Conservation (phyloP, 2,113 vertebrate species). For the Podilymbus podiceps region DNA sequence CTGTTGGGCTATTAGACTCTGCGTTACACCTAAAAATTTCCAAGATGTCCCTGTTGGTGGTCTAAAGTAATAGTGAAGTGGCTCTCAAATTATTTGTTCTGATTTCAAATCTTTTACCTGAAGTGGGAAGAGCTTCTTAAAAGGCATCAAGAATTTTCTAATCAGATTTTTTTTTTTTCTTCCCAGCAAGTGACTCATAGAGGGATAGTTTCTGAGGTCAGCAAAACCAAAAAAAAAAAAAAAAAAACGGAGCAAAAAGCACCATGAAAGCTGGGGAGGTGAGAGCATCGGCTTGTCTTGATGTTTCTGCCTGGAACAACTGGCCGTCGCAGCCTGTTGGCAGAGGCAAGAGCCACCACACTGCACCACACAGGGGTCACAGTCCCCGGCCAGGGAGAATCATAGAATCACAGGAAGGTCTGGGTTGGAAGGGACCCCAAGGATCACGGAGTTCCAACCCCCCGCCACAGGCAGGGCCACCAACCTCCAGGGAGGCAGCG, state of each 20-base stretch:
- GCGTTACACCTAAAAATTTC: not conserved
- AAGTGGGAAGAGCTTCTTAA: not conserved
- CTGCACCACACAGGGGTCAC: rapidly evolving
- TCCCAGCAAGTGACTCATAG: not conserved
- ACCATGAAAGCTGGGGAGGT: not conserved
- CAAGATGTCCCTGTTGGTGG: not conserved
- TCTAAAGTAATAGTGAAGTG: not conserved
- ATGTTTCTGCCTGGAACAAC: not conserved
- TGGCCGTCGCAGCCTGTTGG: rapidly evolving
- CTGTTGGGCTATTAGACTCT: not conserved
- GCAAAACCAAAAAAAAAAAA: not conserved
- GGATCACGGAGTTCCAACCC: too few species aligned
- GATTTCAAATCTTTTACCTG: not conserved
- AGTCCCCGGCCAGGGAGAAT: not conserved
- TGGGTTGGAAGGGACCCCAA: too few species aligned
- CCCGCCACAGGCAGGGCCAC: too few species aligned
- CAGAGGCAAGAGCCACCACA: rapidly evolving
- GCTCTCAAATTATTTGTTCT: not conserved
- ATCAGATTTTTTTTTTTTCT: not conserved
- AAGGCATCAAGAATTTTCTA: not conserved
- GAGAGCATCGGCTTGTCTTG: not conserved
- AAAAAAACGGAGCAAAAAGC: not conserved
- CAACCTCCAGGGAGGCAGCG: not conserved
- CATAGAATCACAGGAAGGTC: too few species aligned
- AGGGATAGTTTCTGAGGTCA: not conserved